Evolutionary conservation across 2,797 vertebrate species (phyloP).

Genomic region (Phalanger gymnotis): DNA sequence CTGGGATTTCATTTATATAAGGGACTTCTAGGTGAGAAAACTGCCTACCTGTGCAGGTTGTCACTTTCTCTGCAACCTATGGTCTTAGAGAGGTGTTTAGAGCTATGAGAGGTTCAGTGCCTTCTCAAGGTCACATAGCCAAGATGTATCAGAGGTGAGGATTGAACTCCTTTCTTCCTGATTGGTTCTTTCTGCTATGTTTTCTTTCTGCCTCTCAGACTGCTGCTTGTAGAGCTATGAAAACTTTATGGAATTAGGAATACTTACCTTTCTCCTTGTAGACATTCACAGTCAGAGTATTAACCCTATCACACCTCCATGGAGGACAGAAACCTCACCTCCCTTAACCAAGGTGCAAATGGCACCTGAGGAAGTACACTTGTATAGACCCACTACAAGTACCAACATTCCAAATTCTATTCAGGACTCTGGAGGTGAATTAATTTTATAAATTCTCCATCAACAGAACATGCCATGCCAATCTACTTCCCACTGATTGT

Average conservation of each 20-base stretch:
- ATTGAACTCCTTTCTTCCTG: not conserved
- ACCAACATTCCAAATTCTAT: not conserved
- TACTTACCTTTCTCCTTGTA: not conserved
- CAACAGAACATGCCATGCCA: not conserved
- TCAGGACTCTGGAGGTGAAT: not conserved
- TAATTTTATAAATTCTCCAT: not conserved
- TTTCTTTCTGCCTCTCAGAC: not conserved
- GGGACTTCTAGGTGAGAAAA: not conserved
- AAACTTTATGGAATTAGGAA: not conserved
- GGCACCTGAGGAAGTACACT: not conserved
- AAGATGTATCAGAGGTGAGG: not conserved
- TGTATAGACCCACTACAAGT: not conserved
- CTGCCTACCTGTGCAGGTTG: not conserved
- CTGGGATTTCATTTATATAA: not conserved
- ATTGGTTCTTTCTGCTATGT: not conserved
- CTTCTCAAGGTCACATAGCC: not conserved
- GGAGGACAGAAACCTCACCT: not conserved
- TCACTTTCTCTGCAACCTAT: not conserved
- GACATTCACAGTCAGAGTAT: not conserved
- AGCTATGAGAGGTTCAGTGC: not conserved
- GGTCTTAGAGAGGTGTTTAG: not conserved
- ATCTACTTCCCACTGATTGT: not conserved
- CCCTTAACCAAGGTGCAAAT: not conserved
- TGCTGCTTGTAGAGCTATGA: not conserved
- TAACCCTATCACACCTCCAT: not conserved